Percentiles rank a stretch among this genome's conserved stretches.
These are phyloP conservation scores for Dicentrarchus labrax DNA, from an alignment of 2,113 vertebrate genomes.

Conservation along the genomic window DNA sequence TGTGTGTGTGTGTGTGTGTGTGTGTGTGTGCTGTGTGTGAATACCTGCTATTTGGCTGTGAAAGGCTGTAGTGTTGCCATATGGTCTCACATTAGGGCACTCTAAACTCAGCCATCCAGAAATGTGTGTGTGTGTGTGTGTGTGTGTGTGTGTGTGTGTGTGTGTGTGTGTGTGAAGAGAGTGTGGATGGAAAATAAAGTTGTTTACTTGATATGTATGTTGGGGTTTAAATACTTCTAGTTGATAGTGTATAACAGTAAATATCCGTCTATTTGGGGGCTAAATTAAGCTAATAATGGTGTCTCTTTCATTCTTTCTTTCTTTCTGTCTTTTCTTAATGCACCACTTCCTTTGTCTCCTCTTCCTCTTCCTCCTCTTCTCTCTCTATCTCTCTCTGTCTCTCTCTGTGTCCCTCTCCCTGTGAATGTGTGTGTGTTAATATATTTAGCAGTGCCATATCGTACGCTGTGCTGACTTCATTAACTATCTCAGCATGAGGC, in stretches of 20 bases:
- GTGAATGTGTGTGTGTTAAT: constrained; percentile 50
- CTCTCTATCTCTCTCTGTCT: constrained; percentile 55
- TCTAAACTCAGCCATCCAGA: constrained; percentile 56
- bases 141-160: constrained; percentile 28
- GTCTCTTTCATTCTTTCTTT: not conserved
- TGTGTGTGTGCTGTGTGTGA: constrained; percentile 27
- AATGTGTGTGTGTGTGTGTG: constrained; percentile 33
- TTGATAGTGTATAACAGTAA: constrained; percentile 15
- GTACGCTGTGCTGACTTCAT: constrained; percentile 74
- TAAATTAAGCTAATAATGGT: constrained; percentile 12
- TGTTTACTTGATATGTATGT: constrained; percentile 12
- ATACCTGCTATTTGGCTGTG: constrained; percentile 44
- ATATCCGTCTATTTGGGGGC: constrained; percentile 20
- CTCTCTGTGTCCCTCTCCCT: not conserved
- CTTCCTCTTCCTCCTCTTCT: not conserved
- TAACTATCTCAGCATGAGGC: constrained; percentile 74
- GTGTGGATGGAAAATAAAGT: constrained; percentile 10
- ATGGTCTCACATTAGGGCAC: constrained; percentile 72
- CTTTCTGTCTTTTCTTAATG: not conserved
- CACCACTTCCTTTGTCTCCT: constrained; percentile 1
- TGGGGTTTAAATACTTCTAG: constrained; percentile 19
- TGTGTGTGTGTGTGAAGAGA: constrained; percentile 12
- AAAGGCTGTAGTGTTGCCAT: constrained; percentile 61
- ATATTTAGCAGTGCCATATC: constrained; percentile 75
- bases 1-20: constrained; percentile 26